Evolutionary conservation across 2,113 vertebrate genomes (phyloP).

Genomic region (Vidua macroura): DNA sequence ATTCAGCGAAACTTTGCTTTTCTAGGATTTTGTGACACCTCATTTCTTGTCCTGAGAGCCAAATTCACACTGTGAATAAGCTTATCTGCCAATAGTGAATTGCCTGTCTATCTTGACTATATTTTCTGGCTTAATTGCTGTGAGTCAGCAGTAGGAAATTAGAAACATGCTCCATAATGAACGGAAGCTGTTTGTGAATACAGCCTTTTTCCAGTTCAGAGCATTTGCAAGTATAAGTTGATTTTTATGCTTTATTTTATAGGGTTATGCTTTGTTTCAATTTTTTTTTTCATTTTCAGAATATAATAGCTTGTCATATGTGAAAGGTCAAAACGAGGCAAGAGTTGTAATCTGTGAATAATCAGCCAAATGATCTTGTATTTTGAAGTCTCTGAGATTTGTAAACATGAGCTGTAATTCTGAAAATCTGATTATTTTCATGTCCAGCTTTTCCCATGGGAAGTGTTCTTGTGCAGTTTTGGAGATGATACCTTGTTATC

Average conservation of each 20-base stretch:
- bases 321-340: background rate
- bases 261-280: background rate
- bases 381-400: background rate
- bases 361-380: background rate
- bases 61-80: background rate
- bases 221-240: background rate
- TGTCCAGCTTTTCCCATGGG: background rate
- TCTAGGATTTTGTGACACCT: background rate
- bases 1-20: background rate
- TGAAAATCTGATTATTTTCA: background rate
- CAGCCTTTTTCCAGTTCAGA: background rate
- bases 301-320: background rate
- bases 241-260: constrained; percentile 35
- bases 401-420: background rate
- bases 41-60: background rate
- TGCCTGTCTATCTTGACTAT: background rate
- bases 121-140: constrained; percentile 24
- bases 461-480: background rate
- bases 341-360: background rate
- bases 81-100: background rate
- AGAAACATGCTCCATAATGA: background rate
- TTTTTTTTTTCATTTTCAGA: constrained; percentile 3
- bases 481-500: background rate
- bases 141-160: constrained; percentile 46
- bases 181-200: background rate